Evolutionary conservation across 2,888 invertebrate genomes (phyloP).

Genomic region (Caenorhabditis japonica): DNA sequence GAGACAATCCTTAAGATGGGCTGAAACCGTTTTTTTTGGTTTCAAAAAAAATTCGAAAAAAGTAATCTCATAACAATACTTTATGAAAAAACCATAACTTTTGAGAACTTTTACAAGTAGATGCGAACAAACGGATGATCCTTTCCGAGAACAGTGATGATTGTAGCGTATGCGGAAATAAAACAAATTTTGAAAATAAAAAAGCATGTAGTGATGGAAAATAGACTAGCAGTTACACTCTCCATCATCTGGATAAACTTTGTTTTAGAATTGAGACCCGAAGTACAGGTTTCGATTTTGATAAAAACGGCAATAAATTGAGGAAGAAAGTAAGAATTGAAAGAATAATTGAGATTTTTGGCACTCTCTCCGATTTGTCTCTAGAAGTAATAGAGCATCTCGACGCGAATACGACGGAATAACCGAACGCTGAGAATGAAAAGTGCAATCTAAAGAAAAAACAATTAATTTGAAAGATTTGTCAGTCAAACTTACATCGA

Average conservation of each 20-base stretch:
- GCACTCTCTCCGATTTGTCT: conserved; percentile 1
- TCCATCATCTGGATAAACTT: conserved; percentile 24
- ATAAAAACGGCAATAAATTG: neutral
- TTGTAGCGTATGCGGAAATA: conserved; percentile 13
- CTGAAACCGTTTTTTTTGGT: too few relatives aligned
- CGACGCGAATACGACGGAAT: conserved; percentile 67
- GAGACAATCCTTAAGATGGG: too few relatives aligned
- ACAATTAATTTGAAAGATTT: neutral
- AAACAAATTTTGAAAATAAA: conserved; percentile 27
- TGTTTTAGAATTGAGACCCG: too few relatives aligned
- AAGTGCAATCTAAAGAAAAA: conserved; percentile 64
- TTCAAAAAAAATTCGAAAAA: too few relatives aligned
- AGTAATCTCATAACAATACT: too few relatives aligned
- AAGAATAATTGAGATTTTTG: neutral
- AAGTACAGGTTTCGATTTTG: neutral
- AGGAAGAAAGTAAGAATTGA: neutral
- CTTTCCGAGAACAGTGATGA: conserved; percentile 22
- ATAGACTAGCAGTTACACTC: conserved; percentile 35
- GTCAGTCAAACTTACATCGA: conserved; percentile 50
- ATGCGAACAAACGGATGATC: conserved; percentile 39
- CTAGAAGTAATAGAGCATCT: conserved; percentile 70
- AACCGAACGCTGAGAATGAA: conserved; percentile 63
- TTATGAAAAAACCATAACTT: too few relatives aligned
- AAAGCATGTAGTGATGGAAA: conserved; percentile 21
- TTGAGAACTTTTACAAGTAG: conserved; percentile 42